Evolutionary conservation across 1,140 invertebrate genomes (phyloP), one percentile per base, ranked within the genome.

Genomic region (Eciton burchellii): DNA sequence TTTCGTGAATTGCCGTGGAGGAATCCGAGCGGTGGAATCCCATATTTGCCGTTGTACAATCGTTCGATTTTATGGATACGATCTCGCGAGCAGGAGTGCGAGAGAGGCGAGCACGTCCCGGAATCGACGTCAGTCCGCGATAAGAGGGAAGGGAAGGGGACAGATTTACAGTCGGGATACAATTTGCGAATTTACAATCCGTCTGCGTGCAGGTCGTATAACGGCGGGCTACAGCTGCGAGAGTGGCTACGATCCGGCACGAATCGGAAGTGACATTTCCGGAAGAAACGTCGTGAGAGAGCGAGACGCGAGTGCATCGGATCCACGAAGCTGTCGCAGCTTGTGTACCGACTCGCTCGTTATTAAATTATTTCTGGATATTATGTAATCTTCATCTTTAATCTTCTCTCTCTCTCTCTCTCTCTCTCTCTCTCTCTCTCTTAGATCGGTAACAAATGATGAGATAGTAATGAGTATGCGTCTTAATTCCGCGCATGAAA

Each of bases 181-280:
- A 90, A 91, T 88, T 88, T 74, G 90, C 83, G 88, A 90, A 89
- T 91, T 90, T 89, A 81, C 85, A 88, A 90, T 91, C 89, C 88
- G 89, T 79, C 83, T 71, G 56, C 86, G 79, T 88, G 86, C 62
- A 62, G 63, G 60, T 79, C 49, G 52, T 85, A 87, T 87, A 88
- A 84, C 70, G 59, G 47, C 35, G 35, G 59, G 84, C 29, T 85
- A 87, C 86, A 87, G 85, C 74, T 88, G 84, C 56, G 79, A 66
- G 49, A 82, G 60, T 84, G 86, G 59, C 66, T 87, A 87, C 71
- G 60, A 88, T 49, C 71, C 71, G 85, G 82, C 73, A 81, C 86
- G 63, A 88, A 84, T 88, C 74, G 85, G 74, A 84, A 87, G 56
- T 63, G 85, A 87, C 87, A 87, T 87, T 87, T 88, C 76, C 85